Evolutionary conservation across 2,797 vertebrate species (phyloP).

Genomic region (Lycodopsis pacificus): DNA sequence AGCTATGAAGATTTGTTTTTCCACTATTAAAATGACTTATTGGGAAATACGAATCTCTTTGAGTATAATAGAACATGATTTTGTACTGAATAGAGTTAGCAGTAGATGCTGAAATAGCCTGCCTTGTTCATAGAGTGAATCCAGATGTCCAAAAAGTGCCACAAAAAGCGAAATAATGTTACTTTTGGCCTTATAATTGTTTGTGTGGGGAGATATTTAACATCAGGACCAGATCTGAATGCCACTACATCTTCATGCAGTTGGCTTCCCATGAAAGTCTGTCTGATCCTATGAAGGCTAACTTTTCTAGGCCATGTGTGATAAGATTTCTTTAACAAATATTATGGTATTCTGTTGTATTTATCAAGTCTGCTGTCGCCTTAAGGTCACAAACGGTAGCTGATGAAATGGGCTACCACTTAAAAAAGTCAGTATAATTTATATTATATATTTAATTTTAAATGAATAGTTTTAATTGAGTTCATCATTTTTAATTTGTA

Average conservation of each 20-base stretch:
- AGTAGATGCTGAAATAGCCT: slow-evolving; percentile 1
- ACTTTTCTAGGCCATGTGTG: slow-evolving; percentile 5
- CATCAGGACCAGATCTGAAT: slow-evolving; percentile 5
- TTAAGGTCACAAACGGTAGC: neutral
- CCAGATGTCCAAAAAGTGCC: slow-evolving; percentile 42
- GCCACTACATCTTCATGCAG: neutral
- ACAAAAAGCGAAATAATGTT: slow-evolving; percentile 28
- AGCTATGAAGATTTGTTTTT: slow-evolving; percentile 30
- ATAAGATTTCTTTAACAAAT: slow-evolving; percentile 3
- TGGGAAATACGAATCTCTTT: neutral
- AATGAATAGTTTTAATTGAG: neutral
- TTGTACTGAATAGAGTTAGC: slow-evolving; percentile 15
- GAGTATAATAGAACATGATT: slow-evolving; percentile 17
- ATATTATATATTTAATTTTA: too few species aligned
- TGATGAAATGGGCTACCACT: neutral
- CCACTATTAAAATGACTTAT: slow-evolving; percentile 6
- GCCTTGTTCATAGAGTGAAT: slow-evolving; percentile 31
- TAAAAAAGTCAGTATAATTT: neutral
- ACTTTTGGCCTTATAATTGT: slow-evolving; percentile 33
- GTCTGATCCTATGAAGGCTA: neutral
- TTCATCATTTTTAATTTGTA: neutral
- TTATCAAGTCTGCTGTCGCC: neutral
- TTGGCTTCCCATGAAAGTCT: neutral
- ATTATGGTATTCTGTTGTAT: neutral
- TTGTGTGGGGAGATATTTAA: slow-evolving; percentile 17